Evolutionary conservation across 1,140 invertebrate genomes (phyloP).

Genomic region (Sminthurinus signatus): DNA sequence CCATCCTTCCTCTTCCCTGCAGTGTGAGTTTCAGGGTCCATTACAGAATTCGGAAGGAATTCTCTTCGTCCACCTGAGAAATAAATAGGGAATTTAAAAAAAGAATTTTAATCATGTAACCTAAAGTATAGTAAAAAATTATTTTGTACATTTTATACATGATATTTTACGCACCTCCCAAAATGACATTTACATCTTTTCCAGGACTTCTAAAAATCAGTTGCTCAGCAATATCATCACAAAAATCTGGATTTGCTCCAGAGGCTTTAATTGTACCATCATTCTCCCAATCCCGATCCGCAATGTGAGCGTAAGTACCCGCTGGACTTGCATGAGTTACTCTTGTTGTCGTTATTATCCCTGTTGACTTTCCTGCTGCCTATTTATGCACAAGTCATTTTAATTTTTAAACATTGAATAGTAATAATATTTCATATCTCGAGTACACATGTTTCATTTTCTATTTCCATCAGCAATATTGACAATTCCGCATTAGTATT

Average conservation of each 20-base stretch:
- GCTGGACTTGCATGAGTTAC: slow-evolving; percentile 48
- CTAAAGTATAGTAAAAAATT: too few relatives aligned
- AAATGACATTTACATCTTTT: slow-evolving; percentile 44
- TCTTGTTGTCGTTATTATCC: slow-evolving; percentile 50
- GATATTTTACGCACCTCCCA: too few relatives aligned
- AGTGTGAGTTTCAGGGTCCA: slow-evolving; percentile 3
- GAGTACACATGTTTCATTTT: too few relatives aligned
- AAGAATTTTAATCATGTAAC: too few relatives aligned
- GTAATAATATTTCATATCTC: too few relatives aligned
- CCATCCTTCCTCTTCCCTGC: slow-evolving; percentile 32
- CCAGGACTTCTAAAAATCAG: slow-evolving; percentile 43
- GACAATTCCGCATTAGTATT: neutral
- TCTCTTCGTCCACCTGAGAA: slow-evolving; percentile 11
- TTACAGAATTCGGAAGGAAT: neutral
- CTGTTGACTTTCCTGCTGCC: slow-evolving; percentile 48
- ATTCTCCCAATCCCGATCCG: slow-evolving; percentile 39
- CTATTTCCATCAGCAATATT: too few relatives aligned
- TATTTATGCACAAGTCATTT: slow-evolving; percentile 17
- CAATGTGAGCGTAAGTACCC: slow-evolving; percentile 45
- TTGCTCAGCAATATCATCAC: slow-evolving; percentile 45
- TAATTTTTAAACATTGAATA: too few relatives aligned
- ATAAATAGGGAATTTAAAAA: too few relatives aligned
- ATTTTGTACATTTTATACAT: too few relatives aligned
- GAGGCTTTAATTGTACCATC: slow-evolving; percentile 11
- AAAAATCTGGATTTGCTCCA: slow-evolving; percentile 19